Evolutionary conservation across 1,140 invertebrate genomes (phyloP).

Genomic region (Globodera ellingtonae): DNA sequence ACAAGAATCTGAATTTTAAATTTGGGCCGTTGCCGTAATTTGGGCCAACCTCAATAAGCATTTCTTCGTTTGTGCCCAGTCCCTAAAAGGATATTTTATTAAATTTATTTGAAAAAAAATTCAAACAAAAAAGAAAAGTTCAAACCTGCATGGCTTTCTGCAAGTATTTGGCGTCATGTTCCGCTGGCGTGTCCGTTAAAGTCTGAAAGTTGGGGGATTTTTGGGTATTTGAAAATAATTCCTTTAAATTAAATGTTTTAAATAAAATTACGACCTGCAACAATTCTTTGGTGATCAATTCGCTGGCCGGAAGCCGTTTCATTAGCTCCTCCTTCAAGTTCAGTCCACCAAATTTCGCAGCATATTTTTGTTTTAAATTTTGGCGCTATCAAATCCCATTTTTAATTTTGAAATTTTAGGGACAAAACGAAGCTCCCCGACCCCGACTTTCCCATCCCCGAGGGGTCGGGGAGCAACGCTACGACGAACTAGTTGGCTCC

Average conservation of each 20-base stretch:
- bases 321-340: slow-evolving; percentile 20
- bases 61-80: slow-evolving; percentile 68
- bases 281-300: slow-evolving; percentile 69
- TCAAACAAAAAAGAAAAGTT: background rate
- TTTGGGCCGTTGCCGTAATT: background rate
- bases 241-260: too few species aligned
- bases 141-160: slow-evolving; percentile 73
- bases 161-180: slow-evolving; percentile 81
- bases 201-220: slow-evolving; percentile 71
- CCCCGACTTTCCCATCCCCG: too few species aligned
- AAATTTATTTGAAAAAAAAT: background rate
- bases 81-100: slow-evolving; percentile 67
- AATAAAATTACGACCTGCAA: background rate
- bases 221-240: too few species aligned
- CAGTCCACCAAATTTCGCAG: slow-evolving; percentile 18
- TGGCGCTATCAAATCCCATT: slow-evolving; percentile 1
- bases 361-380: slow-evolving; percentile 16
- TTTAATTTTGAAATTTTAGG: too few species aligned
- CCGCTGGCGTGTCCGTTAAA: slow-evolving; percentile 81
- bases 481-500: too few species aligned
- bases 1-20: slow-evolving; percentile 65
- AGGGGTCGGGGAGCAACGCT: too few species aligned
- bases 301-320: slow-evolving; percentile 17
- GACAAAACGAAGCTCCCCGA: too few species aligned
- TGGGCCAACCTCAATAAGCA: slow-evolving; percentile 66